A percentile compares a stretch with the other conserved stretches of the same genome.
These are phyloP conservation scores for Colostygia pectinataria DNA, from an alignment of 2,888 invertebrate genomes.

Conservation along the genomic window DNA sequence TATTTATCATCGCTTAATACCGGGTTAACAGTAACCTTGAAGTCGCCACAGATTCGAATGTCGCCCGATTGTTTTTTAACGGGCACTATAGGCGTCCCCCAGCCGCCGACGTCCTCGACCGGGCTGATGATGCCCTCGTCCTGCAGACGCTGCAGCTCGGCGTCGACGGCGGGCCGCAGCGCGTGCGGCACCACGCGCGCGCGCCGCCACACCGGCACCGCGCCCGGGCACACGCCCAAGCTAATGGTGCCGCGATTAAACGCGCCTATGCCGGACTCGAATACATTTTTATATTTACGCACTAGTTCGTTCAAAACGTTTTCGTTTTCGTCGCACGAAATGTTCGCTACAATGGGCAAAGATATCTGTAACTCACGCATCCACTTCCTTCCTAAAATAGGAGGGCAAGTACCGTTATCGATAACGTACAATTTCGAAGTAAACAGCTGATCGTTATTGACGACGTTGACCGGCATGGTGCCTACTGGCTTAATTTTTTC, in stretches of 20 bases:
- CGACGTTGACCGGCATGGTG: neutral
- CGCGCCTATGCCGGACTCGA: neutral
- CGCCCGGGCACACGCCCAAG: neutral
- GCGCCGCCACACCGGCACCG: too few species aligned
- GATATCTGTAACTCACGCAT: neutral
- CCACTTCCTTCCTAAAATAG: neutral
- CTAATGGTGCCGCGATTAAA: neutral
- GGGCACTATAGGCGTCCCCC: neutral
- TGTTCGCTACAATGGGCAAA: neutral
- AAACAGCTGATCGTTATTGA: constrained; percentile 1
- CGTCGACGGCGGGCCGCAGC: neutral
- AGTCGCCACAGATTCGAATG: neutral
- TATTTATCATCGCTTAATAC: neutral
- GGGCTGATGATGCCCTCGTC: neutral
- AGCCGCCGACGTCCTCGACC: neutral
- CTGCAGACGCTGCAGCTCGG: neutral
- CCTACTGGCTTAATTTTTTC: neutral
- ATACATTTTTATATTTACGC: neutral
- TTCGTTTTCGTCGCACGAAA: neutral
- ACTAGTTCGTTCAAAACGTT: neutral
- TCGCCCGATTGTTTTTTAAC: neutral
- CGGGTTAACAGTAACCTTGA: neutral
- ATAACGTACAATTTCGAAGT: too few species aligned
- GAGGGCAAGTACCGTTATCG: neutral
- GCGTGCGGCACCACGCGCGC: neutral